Percentiles rank a stretch among this genome's conserved stretches.
Evolutionary conservation across 2,888 invertebrate species (phyloP).

Genomic region (Lamproptera curius): DNA sequence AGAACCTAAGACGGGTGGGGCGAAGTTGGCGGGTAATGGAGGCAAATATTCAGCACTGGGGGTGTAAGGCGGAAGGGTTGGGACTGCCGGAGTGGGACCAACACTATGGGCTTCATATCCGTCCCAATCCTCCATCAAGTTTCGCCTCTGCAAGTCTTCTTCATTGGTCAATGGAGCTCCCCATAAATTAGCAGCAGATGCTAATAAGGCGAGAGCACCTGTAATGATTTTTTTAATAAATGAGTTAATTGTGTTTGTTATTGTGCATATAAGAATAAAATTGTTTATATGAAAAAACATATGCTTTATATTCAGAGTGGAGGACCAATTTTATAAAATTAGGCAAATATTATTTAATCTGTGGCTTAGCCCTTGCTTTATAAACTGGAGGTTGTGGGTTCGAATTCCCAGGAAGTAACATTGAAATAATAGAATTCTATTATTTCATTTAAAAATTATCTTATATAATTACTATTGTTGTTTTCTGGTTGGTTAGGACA

Average conservation of each 20-base stretch:
- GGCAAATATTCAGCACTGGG: conserved; percentile 65
- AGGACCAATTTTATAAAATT: too few relatives aligned
- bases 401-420: too few relatives aligned
- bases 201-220: conserved; percentile 82
- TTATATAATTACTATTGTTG: too few relatives aligned
- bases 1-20: conserved; percentile 58
- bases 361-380: too few relatives aligned
- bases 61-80: conserved; percentile 78
- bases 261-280: too few relatives aligned
- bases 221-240: conserved; percentile 38
- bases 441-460: too few relatives aligned
- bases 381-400: too few relatives aligned
- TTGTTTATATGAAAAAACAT: too few relatives aligned
- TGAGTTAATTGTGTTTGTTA: background rate
- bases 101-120: conserved; percentile 79
- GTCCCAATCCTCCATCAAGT: conserved; percentile 80
- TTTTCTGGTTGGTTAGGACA: too few relatives aligned
- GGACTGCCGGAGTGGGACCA: conserved; percentile 77
- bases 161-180: conserved; percentile 71
- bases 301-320: too few relatives aligned
- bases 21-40: conserved; percentile 47
- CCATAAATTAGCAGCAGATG: conserved; percentile 83
- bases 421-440: too few relatives aligned
- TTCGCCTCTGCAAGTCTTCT: conserved; percentile 70
- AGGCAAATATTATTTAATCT: too few relatives aligned